Percentiles rank a stretch among this genome's conserved stretches.
phyloP scores from a whole-genome alignment of 2,888 invertebrate species.

The Cryptocephalus primarius region DNA sequence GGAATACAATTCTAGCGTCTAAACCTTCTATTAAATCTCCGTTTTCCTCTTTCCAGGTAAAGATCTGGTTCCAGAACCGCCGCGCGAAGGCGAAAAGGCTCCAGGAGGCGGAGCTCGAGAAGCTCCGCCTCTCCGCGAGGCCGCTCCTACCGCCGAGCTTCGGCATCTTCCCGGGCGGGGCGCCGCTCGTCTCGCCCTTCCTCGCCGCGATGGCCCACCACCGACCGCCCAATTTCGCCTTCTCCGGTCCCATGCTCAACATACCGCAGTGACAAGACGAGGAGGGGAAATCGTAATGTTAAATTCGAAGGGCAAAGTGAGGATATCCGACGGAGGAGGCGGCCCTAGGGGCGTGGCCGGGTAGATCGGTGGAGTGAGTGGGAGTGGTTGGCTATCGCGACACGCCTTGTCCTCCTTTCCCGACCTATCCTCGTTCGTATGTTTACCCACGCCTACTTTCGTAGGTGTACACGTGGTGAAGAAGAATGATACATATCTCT shows the following conservation, averaged over 20 bases:
- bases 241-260: constrained; percentile 48
- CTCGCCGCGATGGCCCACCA: constrained; percentile 53
- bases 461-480: too few relatives aligned
- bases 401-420: too few relatives aligned
- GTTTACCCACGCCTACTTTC: too few relatives aligned
- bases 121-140: constrained; percentile 72
- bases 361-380: too few relatives aligned
- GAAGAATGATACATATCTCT: too few relatives aligned
- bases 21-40: too few relatives aligned
- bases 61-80: constrained; percentile 66
- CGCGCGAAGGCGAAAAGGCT: constrained; percentile 93
- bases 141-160: constrained; percentile 67
- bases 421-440: too few relatives aligned
- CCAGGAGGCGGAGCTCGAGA: constrained; percentile 92
- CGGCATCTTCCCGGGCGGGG: constrained; percentile 52
- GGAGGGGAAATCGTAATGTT: background rate
- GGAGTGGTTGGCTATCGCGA: too few relatives aligned
- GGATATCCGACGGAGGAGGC: too few relatives aligned
- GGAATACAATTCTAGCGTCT: too few relatives aligned
- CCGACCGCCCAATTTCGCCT: constrained; percentile 46
- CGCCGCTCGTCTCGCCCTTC: constrained; percentile 45
- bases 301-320: too few relatives aligned
- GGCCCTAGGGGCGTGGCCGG: too few relatives aligned
- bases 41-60: constrained; percentile 46
- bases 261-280: constrained; percentile 44